Evolutionary conservation across 2,113 vertebrate species (phyloP).

Genomic region (Zingel zingel): DNA sequence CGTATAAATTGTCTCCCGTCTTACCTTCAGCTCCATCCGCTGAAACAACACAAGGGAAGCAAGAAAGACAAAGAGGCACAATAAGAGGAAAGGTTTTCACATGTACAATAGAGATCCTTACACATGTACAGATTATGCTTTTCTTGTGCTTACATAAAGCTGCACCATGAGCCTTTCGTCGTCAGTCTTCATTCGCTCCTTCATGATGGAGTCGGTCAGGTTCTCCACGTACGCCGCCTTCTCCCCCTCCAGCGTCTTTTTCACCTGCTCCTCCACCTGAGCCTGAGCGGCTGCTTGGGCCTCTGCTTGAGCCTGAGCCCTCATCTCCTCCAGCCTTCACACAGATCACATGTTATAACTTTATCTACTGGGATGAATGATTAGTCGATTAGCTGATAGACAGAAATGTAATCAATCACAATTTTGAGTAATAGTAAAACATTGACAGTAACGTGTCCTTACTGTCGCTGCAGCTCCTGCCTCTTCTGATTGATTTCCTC

Average conservation of each 20-base stretch:
- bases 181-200: constrained; percentile 64
- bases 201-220: constrained; percentile 63
- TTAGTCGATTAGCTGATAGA: background rate
- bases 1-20: constrained; percentile 31
- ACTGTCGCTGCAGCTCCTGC: constrained; percentile 76
- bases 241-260: constrained; percentile 70
- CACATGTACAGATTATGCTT: background rate
- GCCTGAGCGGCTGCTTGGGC: constrained; percentile 64
- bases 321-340: constrained; percentile 74
- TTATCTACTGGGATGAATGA: background rate
- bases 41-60: constrained; percentile 55
- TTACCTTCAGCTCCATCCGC: constrained; percentile 83
- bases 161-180: constrained; percentile 75
- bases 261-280: constrained; percentile 74
- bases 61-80: constrained; percentile 53
- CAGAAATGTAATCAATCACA: background rate
- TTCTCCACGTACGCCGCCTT: constrained; percentile 51
- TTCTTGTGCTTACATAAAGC: constrained; percentile 76
- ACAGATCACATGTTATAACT: background rate
- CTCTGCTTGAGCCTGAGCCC: constrained; percentile 44
- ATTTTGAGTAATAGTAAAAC: background rate
- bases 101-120: constrained; percentile 24
- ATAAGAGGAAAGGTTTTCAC: constrained; percentile 37
- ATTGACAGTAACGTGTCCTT: constrained; percentile 20
- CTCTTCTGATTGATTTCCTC: constrained; percentile 74